Base-by-base conservation (phyloP, 1,140 invertebrate genomes). In the Dinoponera quadriceps region DNA sequence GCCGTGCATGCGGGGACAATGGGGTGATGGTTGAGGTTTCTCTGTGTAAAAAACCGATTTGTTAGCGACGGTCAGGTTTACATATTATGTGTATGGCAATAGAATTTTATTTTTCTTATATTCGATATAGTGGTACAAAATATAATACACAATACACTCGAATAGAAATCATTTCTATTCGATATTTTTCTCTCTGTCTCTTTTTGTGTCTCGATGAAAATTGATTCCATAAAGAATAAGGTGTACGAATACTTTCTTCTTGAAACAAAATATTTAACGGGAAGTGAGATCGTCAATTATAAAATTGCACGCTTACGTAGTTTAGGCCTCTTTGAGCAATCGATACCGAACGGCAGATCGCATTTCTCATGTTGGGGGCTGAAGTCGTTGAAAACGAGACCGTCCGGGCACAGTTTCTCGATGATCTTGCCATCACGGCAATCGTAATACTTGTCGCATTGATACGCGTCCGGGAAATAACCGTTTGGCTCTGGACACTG, bases 371-470 rank as follows among this genome's bases (percentile, higher is more conserved):
- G 96, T 75, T 96, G 95, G 0, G 96, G 95, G 82, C 96, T 96
- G 93, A 96, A 98, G 91, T 98, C 97, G 87, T 98, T 98, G 94
- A 98, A 98, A 16, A 98, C 98, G 93, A 98, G 96, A n/a, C 98
- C 98, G 91, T 98, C 98, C 0, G 97, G 97, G 88, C 98, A 98
- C 0, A 98, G 94, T 90, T 97, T 97, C 86, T 97, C 97, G 0
- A 95, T 97, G 55, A 96, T 95, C 81, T 95, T 95, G 20, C 97
- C 96, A 85, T 96, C 95, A 89, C 96, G 94, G 94, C 98, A 98
- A 73, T 96, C 96, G 92, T 98, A 98, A 91, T 98, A 99, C 92
- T 98, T 98, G 94, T 99, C 98, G 90, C 98, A 98, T 92, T 98
- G 98, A 88, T 97, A 96, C 11, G 96, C 96, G 90, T 98, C 97